Percentiles rank a stretch among this genome's conserved stretches.
Conservation (phyloP, 2,888 invertebrate species). For the Cantharis lateralis region DNA sequence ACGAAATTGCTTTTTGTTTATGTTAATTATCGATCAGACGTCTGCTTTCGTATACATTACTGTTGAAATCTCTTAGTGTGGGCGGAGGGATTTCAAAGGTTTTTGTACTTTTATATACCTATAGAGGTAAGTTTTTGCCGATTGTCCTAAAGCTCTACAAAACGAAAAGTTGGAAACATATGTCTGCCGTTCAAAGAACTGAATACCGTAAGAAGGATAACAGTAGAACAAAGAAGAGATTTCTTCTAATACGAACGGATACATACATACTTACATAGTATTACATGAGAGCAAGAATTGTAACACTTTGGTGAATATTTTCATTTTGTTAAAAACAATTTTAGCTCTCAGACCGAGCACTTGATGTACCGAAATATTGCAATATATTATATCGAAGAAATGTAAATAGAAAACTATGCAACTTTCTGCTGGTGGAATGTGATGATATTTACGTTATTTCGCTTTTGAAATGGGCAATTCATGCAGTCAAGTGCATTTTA, state of each 20-base stretch:
- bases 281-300: background rate
- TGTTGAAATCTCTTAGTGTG: background rate
- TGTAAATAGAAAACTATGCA: background rate
- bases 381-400: background rate
- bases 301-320: background rate
- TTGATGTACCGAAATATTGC: background rate
- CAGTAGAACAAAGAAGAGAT: background rate
- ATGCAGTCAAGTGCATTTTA: conserved; percentile 13
- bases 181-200: background rate
- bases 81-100: background rate
- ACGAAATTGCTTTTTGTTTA: background rate
- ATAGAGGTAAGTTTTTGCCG: background rate
- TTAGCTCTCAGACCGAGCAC: background rate
- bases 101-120: background rate
- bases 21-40: background rate
- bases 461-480: background rate
- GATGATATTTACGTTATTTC: background rate
- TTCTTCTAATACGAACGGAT: background rate
- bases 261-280: background rate
- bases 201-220: background rate
- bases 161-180: background rate
- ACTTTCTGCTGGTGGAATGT: background rate
- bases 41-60: background rate
- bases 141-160: background rate
- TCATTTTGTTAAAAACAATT: background rate